Evolutionary conservation across 2,797 vertebrate species (phyloP).

Genomic region (Sylvia borin): DNA sequence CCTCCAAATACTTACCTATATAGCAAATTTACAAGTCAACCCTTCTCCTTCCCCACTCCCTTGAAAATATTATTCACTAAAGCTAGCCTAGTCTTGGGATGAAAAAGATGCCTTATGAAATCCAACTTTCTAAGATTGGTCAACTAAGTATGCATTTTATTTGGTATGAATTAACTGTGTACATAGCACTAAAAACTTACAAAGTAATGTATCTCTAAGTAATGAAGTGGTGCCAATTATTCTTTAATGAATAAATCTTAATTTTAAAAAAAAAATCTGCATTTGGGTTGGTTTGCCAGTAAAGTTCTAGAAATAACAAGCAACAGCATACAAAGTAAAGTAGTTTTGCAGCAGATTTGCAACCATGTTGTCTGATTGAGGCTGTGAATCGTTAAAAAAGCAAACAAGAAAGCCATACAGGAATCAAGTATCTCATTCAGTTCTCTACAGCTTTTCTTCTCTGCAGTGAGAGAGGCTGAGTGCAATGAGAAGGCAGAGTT

Average conservation of each 20-base stretch:
- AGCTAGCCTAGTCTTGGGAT: conserved; percentile 65
- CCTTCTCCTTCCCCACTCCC: neutral
- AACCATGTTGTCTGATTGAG: neutral
- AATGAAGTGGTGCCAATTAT: neutral
- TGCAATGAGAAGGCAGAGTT: neutral
- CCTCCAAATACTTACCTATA: conserved; percentile 80
- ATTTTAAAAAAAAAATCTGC: neutral
- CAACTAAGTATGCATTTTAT: neutral
- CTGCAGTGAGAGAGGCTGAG: neutral
- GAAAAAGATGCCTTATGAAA: conserved; percentile 53
- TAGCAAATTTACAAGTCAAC: conserved; percentile 23
- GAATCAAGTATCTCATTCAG: neutral
- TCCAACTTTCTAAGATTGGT: neutral
- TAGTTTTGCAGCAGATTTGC: conserved; percentile 6
- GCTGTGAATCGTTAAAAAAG: neutral
- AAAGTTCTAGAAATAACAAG: neutral
- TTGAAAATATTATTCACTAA: conserved; percentile 45
- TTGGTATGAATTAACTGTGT: neutral
- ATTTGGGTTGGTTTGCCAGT: neutral
- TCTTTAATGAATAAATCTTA: neutral
- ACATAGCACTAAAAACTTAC: neutral
- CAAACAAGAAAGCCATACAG: conserved; percentile 6
- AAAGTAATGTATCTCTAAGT: neutral
- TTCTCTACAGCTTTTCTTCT: neutral
- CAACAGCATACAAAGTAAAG: conserved; percentile 20